Conservation (phyloP, 1,140 invertebrate genomes). For the Bathynomus jamesi region DNA sequence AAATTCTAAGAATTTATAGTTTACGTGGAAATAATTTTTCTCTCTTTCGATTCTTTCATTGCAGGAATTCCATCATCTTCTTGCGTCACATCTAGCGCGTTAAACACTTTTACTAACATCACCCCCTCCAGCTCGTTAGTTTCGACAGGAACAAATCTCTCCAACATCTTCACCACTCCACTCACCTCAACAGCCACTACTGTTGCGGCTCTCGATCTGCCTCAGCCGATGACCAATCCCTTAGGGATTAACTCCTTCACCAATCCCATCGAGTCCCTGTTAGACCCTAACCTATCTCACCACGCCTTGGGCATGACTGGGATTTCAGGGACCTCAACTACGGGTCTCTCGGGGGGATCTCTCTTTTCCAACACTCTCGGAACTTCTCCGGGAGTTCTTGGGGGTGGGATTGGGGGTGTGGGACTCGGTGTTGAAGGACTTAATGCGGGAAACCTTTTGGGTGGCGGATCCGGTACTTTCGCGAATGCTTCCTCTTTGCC, state of each 20-base stretch:
- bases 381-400: not conserved
- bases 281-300: conserved; percentile 16
- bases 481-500: conserved; percentile 36
- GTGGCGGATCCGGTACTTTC: conserved; percentile 22
- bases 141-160: not conserved
- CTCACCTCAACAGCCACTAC: conserved; percentile 13
- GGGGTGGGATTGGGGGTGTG: conserved; percentile 4
- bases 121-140: conserved; percentile 1
- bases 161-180: not conserved
- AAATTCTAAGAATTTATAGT: no score
- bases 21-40: no score
- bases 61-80: conserved; percentile 16
- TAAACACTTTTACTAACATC: conserved; percentile 1
- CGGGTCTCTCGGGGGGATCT: not conserved
- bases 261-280: conserved; percentile 12
- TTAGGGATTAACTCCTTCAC: conserved; percentile 14
- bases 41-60: no score
- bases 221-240: conserved; percentile 25
- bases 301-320: not conserved
- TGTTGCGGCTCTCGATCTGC: conserved; percentile 24
- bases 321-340: not conserved
- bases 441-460: conserved; percentile 11
- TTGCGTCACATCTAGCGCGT: not conserved
- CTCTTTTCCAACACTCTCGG: not conserved
- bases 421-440: conserved; percentile 5